Evolutionary conservation across 2,797 vertebrate species (phyloP).

Genomic region (Melanotaenia pygmaea): DNA sequence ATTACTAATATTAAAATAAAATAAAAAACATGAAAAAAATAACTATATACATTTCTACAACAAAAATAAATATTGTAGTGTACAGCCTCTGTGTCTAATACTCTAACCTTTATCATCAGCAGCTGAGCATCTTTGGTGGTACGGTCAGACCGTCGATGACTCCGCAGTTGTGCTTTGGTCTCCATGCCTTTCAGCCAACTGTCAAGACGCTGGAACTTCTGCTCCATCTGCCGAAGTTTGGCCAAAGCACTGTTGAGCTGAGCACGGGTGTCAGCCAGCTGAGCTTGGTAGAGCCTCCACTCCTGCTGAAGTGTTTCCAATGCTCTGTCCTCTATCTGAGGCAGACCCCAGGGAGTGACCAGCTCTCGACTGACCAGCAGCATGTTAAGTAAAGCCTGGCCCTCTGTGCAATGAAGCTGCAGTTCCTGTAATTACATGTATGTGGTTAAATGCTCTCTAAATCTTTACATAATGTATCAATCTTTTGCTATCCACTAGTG

Average conservation of each 20-base stretch:
- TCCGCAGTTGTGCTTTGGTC: slow-evolving; percentile 85
- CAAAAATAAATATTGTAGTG: neutral
- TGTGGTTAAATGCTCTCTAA: neutral
- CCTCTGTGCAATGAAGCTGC: slow-evolving; percentile 90
- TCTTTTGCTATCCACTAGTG: neutral
- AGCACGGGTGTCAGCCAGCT: slow-evolving; percentile 85
- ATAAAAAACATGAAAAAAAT: neutral
- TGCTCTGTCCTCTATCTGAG: slow-evolving; percentile 90
- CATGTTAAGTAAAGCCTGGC: slow-evolving; percentile 89
- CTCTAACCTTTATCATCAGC: slow-evolving; percentile 89
- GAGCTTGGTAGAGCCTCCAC: slow-evolving; percentile 92
- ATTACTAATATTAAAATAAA: neutral
- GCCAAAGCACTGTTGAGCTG: slow-evolving; percentile 87
- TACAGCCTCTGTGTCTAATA: neutral
- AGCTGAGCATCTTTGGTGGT: slow-evolving; percentile 90
- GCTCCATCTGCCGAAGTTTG: slow-evolving; percentile 90
- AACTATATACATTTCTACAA: neutral
- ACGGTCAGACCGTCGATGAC: slow-evolving; percentile 83
- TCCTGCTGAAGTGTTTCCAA: slow-evolving; percentile 91
- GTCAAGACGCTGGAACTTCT: slow-evolving; percentile 90
- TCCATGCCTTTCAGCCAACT: slow-evolving; percentile 92
- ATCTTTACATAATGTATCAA: no score
- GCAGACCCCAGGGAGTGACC: slow-evolving; percentile 88
- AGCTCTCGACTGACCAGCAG: slow-evolving; percentile 87
- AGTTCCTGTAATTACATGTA: slow-evolving; percentile 84